These are phyloP conservation scores for Danaus plexippus DNA, from an alignment of 1,140 invertebrate genomes.

Conservation along the genomic window DNA sequence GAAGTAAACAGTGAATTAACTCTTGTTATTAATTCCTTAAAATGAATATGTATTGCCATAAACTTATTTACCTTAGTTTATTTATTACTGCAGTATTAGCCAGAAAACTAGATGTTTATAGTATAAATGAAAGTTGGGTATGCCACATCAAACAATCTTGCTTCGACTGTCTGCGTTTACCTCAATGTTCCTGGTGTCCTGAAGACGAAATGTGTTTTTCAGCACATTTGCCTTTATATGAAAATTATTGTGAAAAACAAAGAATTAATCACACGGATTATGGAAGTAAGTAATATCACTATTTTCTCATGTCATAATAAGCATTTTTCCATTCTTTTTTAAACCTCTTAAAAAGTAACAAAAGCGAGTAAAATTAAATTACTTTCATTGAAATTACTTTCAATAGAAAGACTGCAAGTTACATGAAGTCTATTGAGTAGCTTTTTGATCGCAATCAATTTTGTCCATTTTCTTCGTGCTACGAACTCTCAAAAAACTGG, in stretches of 20 bases:
- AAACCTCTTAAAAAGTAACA: too few species aligned
- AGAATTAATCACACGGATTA: conserved; percentile 34
- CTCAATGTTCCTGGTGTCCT: conserved; percentile 56
- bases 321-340: too few species aligned
- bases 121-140: conserved; percentile 41
- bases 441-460: too few species aligned
- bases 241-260: conserved; percentile 34
- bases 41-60: background rate
- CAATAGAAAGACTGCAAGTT: too few species aligned
- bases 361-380: too few species aligned
- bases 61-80: background rate
- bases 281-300: conserved; percentile 42
- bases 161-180: conserved; percentile 45
- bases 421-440: too few species aligned
- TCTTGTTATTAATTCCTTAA: too few species aligned
- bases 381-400: too few species aligned
- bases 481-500: too few species aligned
- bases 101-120: conserved; percentile 19
- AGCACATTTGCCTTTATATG: conserved; percentile 22
- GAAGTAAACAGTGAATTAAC: conserved; percentile 1
- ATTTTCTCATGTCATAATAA: too few species aligned
- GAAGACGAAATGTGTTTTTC: conserved; percentile 48
- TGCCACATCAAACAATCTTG: conserved; percentile 52
- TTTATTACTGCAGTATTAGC: conserved; percentile 10
- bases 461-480: too few species aligned